phyloP scores from a whole-genome alignment of 1,140 invertebrate genomes.

The Trichonephila clavipes region DNA sequence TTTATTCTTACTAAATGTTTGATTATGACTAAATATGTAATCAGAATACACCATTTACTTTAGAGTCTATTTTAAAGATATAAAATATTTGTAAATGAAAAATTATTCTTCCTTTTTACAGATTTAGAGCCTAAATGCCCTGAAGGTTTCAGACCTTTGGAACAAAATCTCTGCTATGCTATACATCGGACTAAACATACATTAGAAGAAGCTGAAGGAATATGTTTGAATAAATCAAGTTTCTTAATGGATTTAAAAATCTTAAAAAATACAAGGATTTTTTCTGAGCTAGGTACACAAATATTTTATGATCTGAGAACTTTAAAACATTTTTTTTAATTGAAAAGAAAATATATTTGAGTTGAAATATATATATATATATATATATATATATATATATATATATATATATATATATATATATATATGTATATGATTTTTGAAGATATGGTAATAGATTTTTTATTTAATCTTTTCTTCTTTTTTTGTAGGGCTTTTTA shows the following conservation, averaged over 20 bases:
- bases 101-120: neutral
- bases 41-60: too few species aligned
- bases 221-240: slow-evolving; percentile 29
- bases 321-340: neutral
- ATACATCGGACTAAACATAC: neutral
- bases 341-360: neutral
- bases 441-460: neutral
- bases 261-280: neutral
- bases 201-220: neutral
- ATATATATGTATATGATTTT: too few species aligned
- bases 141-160: slow-evolving; percentile 10
- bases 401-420: too few species aligned
- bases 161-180: slow-evolving; percentile 20
- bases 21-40: too few species aligned
- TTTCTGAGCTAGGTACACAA: slow-evolving; percentile 2
- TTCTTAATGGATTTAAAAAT: slow-evolving; percentile 23
- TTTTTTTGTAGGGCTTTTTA: neutral
- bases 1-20: too few species aligned
- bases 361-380: neutral
- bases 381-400: too few species aligned
- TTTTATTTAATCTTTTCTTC: neutral
- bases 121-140: slow-evolving; percentile 16
- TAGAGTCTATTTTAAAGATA: too few species aligned
- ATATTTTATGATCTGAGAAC: neutral
- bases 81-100: too few species aligned